phyloP scores from a whole-genome alignment of 2,797 vertebrate species.

The Acipenser oxyrinchus region DNA sequence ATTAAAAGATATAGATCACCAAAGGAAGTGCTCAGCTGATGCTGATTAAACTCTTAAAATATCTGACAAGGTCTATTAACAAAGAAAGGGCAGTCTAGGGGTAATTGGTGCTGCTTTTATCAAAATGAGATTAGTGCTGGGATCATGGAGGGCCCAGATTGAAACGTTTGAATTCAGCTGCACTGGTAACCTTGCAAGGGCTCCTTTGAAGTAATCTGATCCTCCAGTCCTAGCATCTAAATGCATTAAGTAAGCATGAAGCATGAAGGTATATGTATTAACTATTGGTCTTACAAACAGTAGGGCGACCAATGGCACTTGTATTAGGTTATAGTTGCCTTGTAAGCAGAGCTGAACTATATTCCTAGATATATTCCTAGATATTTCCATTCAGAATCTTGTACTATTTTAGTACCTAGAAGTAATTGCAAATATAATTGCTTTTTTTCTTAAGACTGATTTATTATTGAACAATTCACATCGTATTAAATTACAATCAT shows the following conservation, averaged over 20 bases:
- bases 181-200: constrained; percentile 1
- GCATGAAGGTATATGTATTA: background rate
- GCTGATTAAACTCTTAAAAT: constrained; percentile 32
- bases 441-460: too few relatives aligned
- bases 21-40: constrained; percentile 14
- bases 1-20: constrained; percentile 15
- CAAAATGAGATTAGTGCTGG: constrained; percentile 18
- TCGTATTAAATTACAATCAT: too few relatives aligned
- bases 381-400: too few relatives aligned
- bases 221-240: background rate
- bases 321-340: too few relatives aligned
- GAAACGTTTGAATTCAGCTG: constrained; percentile 3
- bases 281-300: constrained; percentile 7
- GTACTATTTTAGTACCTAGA: too few relatives aligned
- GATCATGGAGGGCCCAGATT: constrained; percentile 9
- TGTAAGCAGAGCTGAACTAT: too few relatives aligned
- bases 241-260: too few relatives aligned
- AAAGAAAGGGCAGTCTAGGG: constrained; percentile 17
- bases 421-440: too few relatives aligned
- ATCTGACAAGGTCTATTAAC: constrained; percentile 19
- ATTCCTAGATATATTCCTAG: too few relatives aligned
- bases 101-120: constrained; percentile 25
- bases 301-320: too few relatives aligned
- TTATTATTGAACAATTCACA: too few relatives aligned
- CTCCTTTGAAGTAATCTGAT: too few relatives aligned